These are phyloP conservation scores for Halcyon badia DNA, from an alignment of 2,797 vertebrate species.

Conservation along the genomic window DNA sequence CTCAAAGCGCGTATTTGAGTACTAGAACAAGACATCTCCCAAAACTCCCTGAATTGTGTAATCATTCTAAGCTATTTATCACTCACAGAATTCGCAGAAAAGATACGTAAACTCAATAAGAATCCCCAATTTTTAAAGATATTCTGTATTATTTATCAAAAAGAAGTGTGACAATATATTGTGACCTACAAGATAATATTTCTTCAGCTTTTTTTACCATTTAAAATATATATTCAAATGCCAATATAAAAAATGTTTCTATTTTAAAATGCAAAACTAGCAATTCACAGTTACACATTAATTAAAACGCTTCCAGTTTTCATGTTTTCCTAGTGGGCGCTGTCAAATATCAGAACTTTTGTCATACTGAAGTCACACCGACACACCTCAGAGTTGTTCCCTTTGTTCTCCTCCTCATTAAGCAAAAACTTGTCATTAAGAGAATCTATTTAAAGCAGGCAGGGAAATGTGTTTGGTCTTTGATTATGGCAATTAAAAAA, in stretches of 20 bases:
- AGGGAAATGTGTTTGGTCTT: constrained; percentile 72
- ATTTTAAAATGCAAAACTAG: background rate
- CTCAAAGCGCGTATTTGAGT: background rate
- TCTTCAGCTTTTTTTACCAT: constrained; percentile 42
- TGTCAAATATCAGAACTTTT: constrained; percentile 22
- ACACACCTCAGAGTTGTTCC: background rate
- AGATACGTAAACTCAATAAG: background rate
- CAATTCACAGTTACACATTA: background rate
- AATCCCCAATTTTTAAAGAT: constrained; percentile 30
- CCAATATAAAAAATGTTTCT: background rate
- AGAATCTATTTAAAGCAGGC: constrained; percentile 48
- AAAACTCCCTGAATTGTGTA: background rate
- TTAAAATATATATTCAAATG: constrained; percentile 40
- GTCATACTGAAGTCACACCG: background rate
- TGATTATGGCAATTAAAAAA: constrained; percentile 76
- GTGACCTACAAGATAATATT: background rate
- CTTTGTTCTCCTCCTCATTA: constrained; percentile 35
- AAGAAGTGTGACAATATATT: constrained; percentile 22
- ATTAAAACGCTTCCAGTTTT: background rate
- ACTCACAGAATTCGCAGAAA: background rate
- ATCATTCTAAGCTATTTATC: background rate
- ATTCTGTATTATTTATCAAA: background rate
- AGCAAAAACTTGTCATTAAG: constrained; percentile 53
- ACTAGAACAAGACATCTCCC: background rate
- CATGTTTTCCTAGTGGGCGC: background rate